These are phyloP conservation scores for Apogon hyalosoma DNA, from an alignment of 2,797 vertebrate genomes.

Conservation along the genomic window DNA sequence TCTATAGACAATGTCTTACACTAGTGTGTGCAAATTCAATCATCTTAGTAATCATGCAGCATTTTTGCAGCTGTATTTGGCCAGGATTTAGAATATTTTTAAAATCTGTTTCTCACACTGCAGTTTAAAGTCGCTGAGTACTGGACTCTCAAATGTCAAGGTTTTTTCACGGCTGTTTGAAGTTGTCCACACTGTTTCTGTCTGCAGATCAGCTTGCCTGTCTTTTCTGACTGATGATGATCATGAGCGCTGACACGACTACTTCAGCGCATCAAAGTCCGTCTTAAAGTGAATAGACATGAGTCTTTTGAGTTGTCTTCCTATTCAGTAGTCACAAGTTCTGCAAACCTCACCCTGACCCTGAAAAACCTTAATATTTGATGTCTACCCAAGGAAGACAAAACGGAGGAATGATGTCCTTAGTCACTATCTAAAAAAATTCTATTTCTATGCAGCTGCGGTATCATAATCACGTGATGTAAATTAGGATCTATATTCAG, in stretches of 20 bases:
- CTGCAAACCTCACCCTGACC: not conserved
- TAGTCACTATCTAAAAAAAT: not conserved
- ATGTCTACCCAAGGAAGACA: not conserved
- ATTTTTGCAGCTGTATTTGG: not conserved
- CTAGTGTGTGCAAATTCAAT: not conserved
- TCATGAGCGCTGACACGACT: slow-evolving; percentile 21
- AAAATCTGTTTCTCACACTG: too few species aligned
- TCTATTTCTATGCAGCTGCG: not conserved
- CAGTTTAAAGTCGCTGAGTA: not conserved
- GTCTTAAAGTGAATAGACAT: slow-evolving; percentile 7
- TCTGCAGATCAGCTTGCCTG: not conserved
- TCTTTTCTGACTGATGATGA: slow-evolving; percentile 4
- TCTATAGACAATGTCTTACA: not conserved
- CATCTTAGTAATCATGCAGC: not conserved
- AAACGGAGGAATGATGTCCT: not conserved
- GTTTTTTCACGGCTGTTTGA: not conserved
- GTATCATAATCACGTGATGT: not conserved
- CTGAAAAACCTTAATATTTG: slow-evolving; percentile 15
- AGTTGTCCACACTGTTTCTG: not conserved
- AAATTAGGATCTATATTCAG: slow-evolving; percentile 21
- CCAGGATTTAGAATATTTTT: not conserved
- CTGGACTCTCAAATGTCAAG: not conserved
- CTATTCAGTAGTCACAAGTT: slow-evolving; percentile 9
- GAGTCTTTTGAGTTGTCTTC: not conserved
- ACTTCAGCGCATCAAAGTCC: slow-evolving; percentile 5